Evolutionary conservation across 2,888 invertebrate genomes (phyloP).

Genomic region (Plusia festucae): DNA sequence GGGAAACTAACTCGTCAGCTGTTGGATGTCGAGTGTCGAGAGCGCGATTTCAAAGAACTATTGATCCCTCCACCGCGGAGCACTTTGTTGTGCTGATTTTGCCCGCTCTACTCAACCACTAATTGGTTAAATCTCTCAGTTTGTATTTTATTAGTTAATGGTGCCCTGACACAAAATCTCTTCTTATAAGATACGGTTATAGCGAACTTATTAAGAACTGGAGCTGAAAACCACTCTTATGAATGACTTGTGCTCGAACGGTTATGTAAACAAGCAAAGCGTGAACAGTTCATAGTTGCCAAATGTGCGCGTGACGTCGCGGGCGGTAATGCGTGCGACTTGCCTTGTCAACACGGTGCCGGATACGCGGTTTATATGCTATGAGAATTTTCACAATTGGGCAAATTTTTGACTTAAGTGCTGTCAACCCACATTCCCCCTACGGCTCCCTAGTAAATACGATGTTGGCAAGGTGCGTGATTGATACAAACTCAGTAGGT

Average conservation of each 20-base stretch:
- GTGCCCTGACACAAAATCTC: not conserved
- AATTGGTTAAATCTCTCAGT: slow-evolving; percentile 67
- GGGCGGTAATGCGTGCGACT: slow-evolving; percentile 12
- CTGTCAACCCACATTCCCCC: not conserved
- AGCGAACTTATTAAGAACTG: too few relatives aligned
- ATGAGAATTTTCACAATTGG: slow-evolving; percentile 25
- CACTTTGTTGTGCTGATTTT: slow-evolving; percentile 47
- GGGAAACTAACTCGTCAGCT: not conserved
- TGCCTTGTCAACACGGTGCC: slow-evolving; percentile 25
- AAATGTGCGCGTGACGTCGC: slow-evolving; percentile 16
- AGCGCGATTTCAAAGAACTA: slow-evolving; percentile 27
- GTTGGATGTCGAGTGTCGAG: slow-evolving; percentile 1
- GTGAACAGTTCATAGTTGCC: slow-evolving; percentile 11
- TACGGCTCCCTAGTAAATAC: too few relatives aligned
- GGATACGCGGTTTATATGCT: slow-evolving; percentile 14
- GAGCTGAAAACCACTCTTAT: too few relatives aligned
- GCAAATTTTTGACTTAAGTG: slow-evolving; percentile 28
- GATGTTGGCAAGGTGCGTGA: not conserved
- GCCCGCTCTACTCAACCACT: slow-evolving; percentile 39
- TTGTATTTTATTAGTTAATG: slow-evolving; percentile 32
- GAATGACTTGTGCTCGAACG: slow-evolving; percentile 1
- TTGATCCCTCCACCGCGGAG: slow-evolving; percentile 22
- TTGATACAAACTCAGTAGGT: slow-evolving; percentile 28
- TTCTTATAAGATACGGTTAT: too few relatives aligned
- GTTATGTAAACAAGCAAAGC: slow-evolving; percentile 23